Conservation (phyloP, 2,888 invertebrate genomes). For the Drosophila gaucha region DNA sequence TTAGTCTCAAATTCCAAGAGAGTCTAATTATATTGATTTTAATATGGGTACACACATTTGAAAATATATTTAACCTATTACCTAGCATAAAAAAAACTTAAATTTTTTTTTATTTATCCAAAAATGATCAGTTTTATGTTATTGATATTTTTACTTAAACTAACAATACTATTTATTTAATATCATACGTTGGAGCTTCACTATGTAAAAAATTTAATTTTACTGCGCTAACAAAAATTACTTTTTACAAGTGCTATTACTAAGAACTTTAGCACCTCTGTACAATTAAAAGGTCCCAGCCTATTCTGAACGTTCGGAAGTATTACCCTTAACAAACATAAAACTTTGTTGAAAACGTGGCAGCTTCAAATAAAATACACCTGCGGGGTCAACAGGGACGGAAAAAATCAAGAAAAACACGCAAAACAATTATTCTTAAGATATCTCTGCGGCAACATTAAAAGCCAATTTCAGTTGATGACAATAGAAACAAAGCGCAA, state of each 20-base stretch:
- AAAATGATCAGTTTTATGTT: no score
- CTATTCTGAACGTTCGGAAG: slow-evolving; percentile 26
- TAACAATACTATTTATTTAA: no score
- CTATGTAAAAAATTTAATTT: no score
- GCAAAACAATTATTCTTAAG: slow-evolving; percentile 85
- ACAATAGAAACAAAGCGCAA: slow-evolving; percentile 77
- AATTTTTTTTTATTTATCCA: no score
- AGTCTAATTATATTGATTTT: no score
- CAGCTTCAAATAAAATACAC: slow-evolving; percentile 63
- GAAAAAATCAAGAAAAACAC: slow-evolving; percentile 79
- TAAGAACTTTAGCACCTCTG: slow-evolving; percentile 31
- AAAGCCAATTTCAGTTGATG: slow-evolving; percentile 85
- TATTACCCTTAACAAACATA: slow-evolving; percentile 60
- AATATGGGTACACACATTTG: no score
- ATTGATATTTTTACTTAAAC: no score
- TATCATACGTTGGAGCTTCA: no score
- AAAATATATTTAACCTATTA: no score
- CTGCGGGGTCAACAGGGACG: slow-evolving; percentile 57
- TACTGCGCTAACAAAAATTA: no score
- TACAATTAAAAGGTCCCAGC: slow-evolving; percentile 49
- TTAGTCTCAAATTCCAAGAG: no score
- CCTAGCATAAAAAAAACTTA: no score
- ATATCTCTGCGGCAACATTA: slow-evolving; percentile 85
- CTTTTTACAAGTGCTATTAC: slow-evolving; percentile 20
- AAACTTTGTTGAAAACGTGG: slow-evolving; percentile 44